Base-by-base conservation (phyloP, 2,797 vertebrate genomes). In the Falco novaeseelandiae region DNA sequence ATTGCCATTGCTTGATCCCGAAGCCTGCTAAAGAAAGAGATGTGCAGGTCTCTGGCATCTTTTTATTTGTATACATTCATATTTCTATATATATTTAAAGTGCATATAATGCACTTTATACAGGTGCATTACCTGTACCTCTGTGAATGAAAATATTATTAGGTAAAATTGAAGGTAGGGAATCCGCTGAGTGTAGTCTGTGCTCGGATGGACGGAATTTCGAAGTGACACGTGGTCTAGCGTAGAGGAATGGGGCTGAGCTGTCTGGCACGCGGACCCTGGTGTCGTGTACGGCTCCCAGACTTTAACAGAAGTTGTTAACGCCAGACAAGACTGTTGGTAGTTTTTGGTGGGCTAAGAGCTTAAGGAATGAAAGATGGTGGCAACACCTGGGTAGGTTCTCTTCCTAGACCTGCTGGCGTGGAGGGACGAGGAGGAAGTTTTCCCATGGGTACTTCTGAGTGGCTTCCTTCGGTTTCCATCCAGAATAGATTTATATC, bases 391-490 rank as follows among this genome's bases (percentile, higher is more conserved):
- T 51, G 48, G 8, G 14, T 44, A 65, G 18, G 12, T 65, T 52
- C 3, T 79, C 14, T 54, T 91, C 27, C 8, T 83, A 19, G 46
- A 80, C 16, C 32, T 55, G 32, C n/a, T 46, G 1, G 5, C 17
- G 21, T 70, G 83, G 51, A 55, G 16, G 51, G 11, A 89, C 5
- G 27, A 81, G 27, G 38, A 59, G 34, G 21, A 70, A 11, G 23
- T 19, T 73, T 93, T 80, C 67, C 46, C 29, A 2, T 55, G 42
- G 0, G 0, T 61, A 4, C 10, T 48, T 1, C 12, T 36, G 10
- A 58, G 20, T 15, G 27, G 23, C 29, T 52, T 71, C 66, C 21
- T 82, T 40, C 12, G 36, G 6, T 77, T 91, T 93, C 51, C 6
- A 15, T 52, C 30, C 0, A 2, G 79, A 89, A 51, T 66, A 66